Evolutionary conservation across 1,140 invertebrate species (phyloP), one percentile per base, ranked within the genome.

Genomic region (Plutomurus gul): DNA sequence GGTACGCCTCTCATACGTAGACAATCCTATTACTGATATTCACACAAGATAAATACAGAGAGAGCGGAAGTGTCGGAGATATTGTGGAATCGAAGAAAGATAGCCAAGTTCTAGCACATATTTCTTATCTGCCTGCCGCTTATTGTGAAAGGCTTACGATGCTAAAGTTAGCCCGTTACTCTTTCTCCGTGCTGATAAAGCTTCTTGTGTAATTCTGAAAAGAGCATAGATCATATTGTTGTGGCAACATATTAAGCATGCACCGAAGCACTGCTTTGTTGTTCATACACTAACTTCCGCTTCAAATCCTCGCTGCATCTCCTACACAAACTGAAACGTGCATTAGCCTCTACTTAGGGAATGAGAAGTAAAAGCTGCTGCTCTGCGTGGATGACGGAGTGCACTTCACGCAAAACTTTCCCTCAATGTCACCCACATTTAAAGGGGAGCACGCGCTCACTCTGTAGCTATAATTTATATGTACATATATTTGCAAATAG

Each of bases 111-210:
- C n/a, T n/a, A n/a, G n/a, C n/a, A n/a, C n/a, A n/a, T 51, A 51
- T 8, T 51, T 51, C 47, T 51, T 51, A 51, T 51, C 25, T 51
- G 47, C 20, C 20, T 22, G 47, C 25, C 25, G 20, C 18, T 51
- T 51, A 22, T 65, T 27, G 27, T 65, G 56, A 65, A 65, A 65
- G 27, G 56, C 25, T 65, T 65, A 65, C 30, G 56, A 65, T n/a
- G 56, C 27, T 30, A 65, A 65, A 65, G 25, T 65, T 65, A n/a
- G 27, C n/a, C 56, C 20, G 56, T 43, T 43, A 33, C 25, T 33
- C 27, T 33, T 16, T 16, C 27, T 65, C 51, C 22, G 22, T 56
- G n/a, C n/a, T n/a, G n/a, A n/a, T 65, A 16, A n/a, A 65, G 56
- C 56, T 65, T 65, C 56, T 65, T 65, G 27, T 30, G 27, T 65